phyloP scores from a whole-genome alignment of 2,113 vertebrate species.

The Alouatta palliata region DNA sequence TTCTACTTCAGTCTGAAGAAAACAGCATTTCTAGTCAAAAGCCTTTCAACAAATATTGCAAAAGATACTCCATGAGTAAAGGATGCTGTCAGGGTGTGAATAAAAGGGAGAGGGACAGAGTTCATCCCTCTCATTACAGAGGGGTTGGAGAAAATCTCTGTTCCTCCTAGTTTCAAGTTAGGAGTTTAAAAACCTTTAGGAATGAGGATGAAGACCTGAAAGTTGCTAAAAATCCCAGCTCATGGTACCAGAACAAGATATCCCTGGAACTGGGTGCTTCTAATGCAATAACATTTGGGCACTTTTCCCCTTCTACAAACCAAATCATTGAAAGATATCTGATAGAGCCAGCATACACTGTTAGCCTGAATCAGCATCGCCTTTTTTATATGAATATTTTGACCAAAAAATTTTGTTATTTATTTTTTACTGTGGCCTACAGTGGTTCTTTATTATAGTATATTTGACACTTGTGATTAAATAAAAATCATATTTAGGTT shows the following conservation, averaged over 20 bases:
- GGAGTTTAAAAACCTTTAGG: not conserved
- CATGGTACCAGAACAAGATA: not conserved
- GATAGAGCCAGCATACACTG: not conserved
- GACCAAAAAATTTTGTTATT: not conserved
- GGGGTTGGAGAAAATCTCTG: not conserved
- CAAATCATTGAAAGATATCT: not conserved
- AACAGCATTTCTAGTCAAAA: not conserved
- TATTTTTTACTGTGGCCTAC: not conserved
- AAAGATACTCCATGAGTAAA: not conserved
- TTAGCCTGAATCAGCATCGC: not conserved
- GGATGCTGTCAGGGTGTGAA: not conserved
- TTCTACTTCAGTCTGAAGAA: not conserved
- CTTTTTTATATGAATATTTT: not conserved
- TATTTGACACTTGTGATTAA: not conserved
- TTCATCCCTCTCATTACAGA: not conserved
- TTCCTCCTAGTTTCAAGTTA: not conserved
- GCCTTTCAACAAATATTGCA: constrained; percentile 17
- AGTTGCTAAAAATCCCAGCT: not conserved
- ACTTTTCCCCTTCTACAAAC: not conserved
- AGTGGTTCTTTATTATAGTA: not conserved
- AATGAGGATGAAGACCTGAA: not conserved
- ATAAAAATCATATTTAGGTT: not conserved
- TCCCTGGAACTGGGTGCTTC: not conserved
- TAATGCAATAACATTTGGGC: not conserved
- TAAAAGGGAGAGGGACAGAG: not conserved